Base-by-base conservation (phyloP, 2,888 invertebrate genomes). In the Polyploca ridens region DNA sequence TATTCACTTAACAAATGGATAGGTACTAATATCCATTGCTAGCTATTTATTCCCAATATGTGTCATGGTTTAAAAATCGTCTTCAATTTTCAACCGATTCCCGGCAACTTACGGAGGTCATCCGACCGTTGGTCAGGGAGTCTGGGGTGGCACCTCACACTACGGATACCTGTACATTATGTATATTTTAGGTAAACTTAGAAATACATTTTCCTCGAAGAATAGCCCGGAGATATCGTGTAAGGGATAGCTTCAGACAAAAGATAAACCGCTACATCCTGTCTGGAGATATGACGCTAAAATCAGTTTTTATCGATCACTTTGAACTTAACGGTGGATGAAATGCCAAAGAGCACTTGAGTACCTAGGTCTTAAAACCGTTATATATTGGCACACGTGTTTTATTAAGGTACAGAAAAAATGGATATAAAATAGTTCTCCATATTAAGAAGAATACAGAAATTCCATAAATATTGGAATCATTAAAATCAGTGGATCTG, bases 171-270 rank as follows among this genome's bases (percentile, higher is more conserved):
- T 54, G 54, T 54, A 54, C 54, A 54, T 54, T 54, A 54, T 54
- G 54, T 54, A 54, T 54, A 54, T 54, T 54, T 54, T 54, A 54
- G 19, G 19, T 54, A 54, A 54, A 54, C 54, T 54, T 54, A 19
- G 54, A 54, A 54, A 54, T 54, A 54, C 19, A 54, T 54, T 54
- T 54, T 54, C 54, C 10, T 19, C 19, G 54, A 10, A 19, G 54
- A 19, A 54, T 54, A 5, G 19, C 19, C n/a, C 54, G 54, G 19
- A 19, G 54, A 19, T 54, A 54, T n/a, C 54, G 54, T 19, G 16
- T 54, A 19, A 54, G 19, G 54, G 54, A 54, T 54, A 19, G 19
- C 54, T 14, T 19, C 16, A 19, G 16, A n/a, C 41, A 41, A 16
- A 19, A 54, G 54, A 54, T 54, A 19, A 10, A n/a, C 10, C 54